These are phyloP conservation scores for Cisticola juncidis DNA, from an alignment of 2,113 vertebrate genomes.

Conservation along the genomic window DNA sequence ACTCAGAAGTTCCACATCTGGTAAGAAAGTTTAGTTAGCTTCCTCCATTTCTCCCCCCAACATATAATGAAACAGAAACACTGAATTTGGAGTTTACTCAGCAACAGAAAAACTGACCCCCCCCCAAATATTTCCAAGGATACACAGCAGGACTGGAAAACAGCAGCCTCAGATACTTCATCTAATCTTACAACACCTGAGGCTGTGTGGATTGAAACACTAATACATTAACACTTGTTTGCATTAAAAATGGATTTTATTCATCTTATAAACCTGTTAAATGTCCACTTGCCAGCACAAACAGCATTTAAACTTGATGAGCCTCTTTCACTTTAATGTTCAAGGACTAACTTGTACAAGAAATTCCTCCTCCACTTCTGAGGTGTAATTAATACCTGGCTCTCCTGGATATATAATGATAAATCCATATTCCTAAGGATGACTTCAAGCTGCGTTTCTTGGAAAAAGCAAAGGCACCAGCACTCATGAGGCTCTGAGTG, in stretches of 20 bases:
- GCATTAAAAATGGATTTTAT: background rate
- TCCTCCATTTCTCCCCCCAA: accelerated
- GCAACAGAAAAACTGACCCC: background rate
- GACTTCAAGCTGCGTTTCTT: background rate
- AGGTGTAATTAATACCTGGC: background rate
- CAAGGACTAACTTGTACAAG: background rate
- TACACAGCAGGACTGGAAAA: background rate
- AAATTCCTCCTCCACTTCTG: background rate
- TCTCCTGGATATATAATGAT: background rate
- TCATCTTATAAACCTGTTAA: background rate
- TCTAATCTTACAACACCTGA: background rate
- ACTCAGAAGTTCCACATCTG: background rate
- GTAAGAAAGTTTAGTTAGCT: background rate
- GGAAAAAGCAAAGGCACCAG: background rate
- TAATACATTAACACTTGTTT: background rate
- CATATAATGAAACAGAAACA: background rate
- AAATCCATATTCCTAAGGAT: background rate
- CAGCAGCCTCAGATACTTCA: background rate
- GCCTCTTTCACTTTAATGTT: background rate
- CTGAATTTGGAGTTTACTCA: background rate
- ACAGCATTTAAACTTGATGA: background rate
- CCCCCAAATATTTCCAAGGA: background rate
- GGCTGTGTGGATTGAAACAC: background rate
- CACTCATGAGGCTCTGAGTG: background rate
- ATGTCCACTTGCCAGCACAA: background rate